Percentiles rank a stretch among this genome's conserved stretches.
Conservation (phyloP, 2,113 vertebrate species). For the Myotis lucifugus region DNA sequence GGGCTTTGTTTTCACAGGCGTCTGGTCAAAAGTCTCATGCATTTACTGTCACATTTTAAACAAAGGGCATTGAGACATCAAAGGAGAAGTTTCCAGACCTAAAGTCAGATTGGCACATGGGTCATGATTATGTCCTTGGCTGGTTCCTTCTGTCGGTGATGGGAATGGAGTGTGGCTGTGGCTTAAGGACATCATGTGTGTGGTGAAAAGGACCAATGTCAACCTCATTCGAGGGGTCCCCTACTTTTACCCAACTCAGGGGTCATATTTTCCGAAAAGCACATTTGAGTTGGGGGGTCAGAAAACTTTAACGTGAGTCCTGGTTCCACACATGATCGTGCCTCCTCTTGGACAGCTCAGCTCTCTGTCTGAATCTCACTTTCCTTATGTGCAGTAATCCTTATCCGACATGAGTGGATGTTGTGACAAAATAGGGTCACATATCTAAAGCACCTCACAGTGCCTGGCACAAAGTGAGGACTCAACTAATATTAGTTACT, state of each 20-base stretch:
- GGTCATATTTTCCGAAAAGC: neutral
- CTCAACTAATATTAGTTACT: neutral
- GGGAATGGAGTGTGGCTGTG: neutral
- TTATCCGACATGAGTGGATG: neutral
- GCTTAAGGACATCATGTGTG: neutral
- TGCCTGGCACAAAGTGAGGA: neutral
- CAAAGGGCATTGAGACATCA: neutral
- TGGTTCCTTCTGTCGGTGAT: neutral
- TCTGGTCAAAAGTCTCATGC: neutral
- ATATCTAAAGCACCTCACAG: neutral
- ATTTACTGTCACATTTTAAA: neutral
- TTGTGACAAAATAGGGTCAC: neutral
- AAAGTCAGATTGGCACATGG: fast-evolving
- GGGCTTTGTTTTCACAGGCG: neutral
- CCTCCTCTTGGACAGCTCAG: neutral
- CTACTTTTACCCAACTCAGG: neutral
- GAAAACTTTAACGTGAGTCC: neutral
- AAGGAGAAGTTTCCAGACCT: neutral
- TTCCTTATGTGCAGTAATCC: neutral
- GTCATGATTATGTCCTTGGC: neutral
- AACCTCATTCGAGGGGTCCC: neutral
- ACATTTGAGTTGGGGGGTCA: neutral
- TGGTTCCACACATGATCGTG: too few species aligned
- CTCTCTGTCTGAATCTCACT: neutral
- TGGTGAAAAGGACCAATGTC: neutral